Percentiles rank a stretch among this genome's conserved stretches.
Conservation (phyloP, 2,797 vertebrate species). For the Tachyglossus aculeatus region DNA sequence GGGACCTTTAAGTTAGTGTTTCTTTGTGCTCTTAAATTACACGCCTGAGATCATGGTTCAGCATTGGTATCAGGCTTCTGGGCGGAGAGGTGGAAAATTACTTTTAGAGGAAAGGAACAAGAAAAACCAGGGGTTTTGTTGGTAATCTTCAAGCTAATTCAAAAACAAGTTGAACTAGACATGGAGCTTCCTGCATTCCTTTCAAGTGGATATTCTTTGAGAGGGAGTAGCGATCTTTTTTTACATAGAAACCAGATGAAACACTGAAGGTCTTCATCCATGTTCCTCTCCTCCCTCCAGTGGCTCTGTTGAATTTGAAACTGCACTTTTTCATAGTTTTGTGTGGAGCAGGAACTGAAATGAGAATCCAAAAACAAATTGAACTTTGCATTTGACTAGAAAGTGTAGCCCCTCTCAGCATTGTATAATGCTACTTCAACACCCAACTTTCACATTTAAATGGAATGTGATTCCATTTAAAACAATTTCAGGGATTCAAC, state of each 20-base stretch:
- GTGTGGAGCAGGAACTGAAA: no score
- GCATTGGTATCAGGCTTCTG: neutral
- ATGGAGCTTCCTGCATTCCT: neutral
- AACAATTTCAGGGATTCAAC: no score
- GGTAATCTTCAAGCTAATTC: neutral
- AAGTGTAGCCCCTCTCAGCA: no score
- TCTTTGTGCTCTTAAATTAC: neutral
- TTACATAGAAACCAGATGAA: neutral
- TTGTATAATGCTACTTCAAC: no score
- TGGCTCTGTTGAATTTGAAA: no score
- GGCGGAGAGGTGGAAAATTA: neutral
- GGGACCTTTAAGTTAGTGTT: neutral
- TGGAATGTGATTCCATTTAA: no score
- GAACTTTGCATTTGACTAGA: no score
- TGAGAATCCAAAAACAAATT: no score
- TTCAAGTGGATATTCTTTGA: neutral
- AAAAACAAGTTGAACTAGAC: neutral
- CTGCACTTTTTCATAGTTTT: no score
- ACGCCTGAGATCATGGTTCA: neutral
- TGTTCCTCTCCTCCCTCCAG: no score
- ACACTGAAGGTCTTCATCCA: neutral
- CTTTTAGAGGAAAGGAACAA: neutral
- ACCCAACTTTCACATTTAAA: no score
- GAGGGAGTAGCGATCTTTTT: neutral
- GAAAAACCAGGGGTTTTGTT: neutral